A percentile compares a stretch with the other conserved stretches of the same genome.
These are phyloP conservation scores for Cerastis rubricosa DNA, from an alignment of 2,888 invertebrate species.

Conservation along the genomic window DNA sequence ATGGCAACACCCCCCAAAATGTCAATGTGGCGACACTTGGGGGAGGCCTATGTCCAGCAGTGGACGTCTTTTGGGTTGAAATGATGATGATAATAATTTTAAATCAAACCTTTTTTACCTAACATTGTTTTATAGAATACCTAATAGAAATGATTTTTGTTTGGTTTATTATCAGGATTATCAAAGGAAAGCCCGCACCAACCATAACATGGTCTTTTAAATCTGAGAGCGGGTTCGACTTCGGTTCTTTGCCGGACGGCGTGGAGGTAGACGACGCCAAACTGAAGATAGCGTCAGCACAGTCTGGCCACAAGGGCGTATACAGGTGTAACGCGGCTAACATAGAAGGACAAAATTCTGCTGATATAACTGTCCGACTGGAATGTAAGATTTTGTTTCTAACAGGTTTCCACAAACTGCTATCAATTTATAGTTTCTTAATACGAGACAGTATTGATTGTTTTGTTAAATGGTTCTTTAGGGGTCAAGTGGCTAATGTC, in stretches of 20 bases:
- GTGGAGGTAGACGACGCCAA: constrained; percentile 66
- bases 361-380: constrained; percentile 75
- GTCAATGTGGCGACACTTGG: too few relatives aligned
- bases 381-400: constrained; percentile 75
- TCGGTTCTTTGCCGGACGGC: constrained; percentile 71
- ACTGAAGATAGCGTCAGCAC: constrained; percentile 73
- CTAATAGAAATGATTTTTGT: too few relatives aligned
- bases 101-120: neutral
- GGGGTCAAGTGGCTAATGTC: neutral
- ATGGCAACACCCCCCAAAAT: too few relatives aligned
- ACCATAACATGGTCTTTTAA: constrained; percentile 78
- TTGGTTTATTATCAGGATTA: constrained; percentile 70
- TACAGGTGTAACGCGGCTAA: constrained; percentile 81
- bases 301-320: constrained; percentile 73
- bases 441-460: neutral
- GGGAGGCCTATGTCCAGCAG: too few relatives aligned
- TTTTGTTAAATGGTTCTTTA: neutral
- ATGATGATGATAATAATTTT: too few relatives aligned
- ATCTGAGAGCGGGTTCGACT: constrained; percentile 66
- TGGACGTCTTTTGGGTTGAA: too few relatives aligned
- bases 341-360: constrained; percentile 72
- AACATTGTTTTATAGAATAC: neutral
- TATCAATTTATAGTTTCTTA: neutral
- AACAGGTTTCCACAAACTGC: neutral
- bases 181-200: constrained; percentile 81